Conservation (phyloP, 2,888 invertebrate genomes). For the Acrobasis consociella region DNA sequence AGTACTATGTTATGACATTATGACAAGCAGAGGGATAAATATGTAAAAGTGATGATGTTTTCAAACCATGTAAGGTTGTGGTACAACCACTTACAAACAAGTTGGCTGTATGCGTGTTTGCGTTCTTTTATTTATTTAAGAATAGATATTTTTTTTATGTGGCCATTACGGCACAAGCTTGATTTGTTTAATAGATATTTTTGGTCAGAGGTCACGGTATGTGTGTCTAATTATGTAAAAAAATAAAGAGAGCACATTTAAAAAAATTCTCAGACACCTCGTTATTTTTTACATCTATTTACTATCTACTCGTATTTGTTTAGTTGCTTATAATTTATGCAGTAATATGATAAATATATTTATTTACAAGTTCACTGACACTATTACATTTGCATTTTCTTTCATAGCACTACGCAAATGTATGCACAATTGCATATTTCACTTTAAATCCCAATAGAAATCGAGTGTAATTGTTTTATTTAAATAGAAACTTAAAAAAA, state of each 20-base stretch:
- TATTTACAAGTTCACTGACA: constrained; percentile 9
- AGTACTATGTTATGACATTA: too few relatives aligned
- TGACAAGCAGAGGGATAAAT: too few relatives aligned
- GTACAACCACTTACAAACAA: too few relatives aligned
- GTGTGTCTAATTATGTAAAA: too few relatives aligned
- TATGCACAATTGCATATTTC: neutral
- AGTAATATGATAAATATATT: constrained; percentile 10
- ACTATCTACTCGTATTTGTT: constrained; percentile 2
- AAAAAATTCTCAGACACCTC: neutral
- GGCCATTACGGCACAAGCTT: too few relatives aligned
- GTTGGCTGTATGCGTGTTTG: too few relatives aligned
- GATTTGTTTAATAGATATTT: too few relatives aligned
- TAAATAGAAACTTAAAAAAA: neutral
- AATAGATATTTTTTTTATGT: too few relatives aligned
- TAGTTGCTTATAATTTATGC: constrained; percentile 22
- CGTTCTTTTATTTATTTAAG: too few relatives aligned
- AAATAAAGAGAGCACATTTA: constrained; percentile 34
- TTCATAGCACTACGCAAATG: neutral
- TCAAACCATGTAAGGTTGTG: too few relatives aligned
- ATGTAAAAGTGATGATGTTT: too few relatives aligned
- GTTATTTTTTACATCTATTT: constrained; percentile 11
- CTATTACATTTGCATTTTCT: neutral
- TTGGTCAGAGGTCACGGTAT: too few relatives aligned
- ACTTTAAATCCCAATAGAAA: constrained; percentile 23
- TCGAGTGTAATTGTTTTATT: neutral